phyloP scores from a whole-genome alignment of 2,113 vertebrate genomes.

The Gnathonemus echidnorhynchus region DNA sequence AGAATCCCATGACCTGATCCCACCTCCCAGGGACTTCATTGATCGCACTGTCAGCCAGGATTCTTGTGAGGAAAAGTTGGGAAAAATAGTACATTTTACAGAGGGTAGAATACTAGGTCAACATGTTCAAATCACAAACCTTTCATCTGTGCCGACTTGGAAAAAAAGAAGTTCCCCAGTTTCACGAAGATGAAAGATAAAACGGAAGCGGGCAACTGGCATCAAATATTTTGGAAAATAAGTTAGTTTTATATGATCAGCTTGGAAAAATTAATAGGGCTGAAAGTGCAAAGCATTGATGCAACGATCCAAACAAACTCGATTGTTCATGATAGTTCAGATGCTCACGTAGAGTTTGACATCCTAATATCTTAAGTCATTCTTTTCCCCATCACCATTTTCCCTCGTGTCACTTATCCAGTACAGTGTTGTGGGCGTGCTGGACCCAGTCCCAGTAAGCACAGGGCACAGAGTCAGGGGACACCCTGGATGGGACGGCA shows the following conservation, averaged over 20 bases:
- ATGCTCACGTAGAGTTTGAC: neutral
- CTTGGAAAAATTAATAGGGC: neutral
- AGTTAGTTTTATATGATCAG: neutral
- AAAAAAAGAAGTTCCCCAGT: neutral
- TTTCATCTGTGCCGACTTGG: neutral
- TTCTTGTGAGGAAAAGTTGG: neutral
- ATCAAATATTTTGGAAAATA: neutral
- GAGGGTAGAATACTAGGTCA: neutral
- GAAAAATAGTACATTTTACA: neutral
- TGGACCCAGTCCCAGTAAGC: neutral
- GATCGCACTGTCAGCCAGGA: constrained; percentile 37
- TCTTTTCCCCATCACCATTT: neutral
- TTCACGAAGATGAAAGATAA: neutral
- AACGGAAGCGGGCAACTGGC: neutral
- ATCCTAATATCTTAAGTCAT: neutral
- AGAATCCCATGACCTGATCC: constrained; percentile 42
- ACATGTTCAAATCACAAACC: neutral
- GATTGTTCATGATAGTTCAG: neutral
- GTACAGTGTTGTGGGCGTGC: neutral
- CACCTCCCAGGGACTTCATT: constrained; percentile 46
- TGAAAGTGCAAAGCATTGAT: neutral
- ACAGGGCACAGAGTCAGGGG: neutral
- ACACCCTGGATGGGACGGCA: neutral
- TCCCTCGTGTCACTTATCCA: neutral
- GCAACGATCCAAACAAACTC: neutral